phyloP scores from a whole-genome alignment of 2,797 vertebrate species.

The Hylomyscus alleni region DNA sequence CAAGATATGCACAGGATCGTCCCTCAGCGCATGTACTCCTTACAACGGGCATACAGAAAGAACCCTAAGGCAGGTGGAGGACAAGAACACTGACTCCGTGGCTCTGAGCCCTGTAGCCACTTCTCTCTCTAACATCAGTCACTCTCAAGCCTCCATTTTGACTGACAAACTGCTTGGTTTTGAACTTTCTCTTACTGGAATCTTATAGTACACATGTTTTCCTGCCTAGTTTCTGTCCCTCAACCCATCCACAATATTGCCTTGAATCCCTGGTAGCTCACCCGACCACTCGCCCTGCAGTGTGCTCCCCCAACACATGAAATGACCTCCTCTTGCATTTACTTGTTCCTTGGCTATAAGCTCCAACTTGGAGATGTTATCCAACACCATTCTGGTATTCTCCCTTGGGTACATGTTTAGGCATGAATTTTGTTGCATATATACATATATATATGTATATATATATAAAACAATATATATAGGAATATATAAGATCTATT shows the following conservation, averaged over 20 bases:
- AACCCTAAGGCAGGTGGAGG: background rate
- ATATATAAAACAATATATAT: no score
- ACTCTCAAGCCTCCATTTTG: background rate
- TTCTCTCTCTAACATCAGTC: background rate
- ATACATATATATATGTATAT: no score
- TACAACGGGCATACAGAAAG: background rate
- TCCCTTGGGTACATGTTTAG: slow-evolving; percentile 20
- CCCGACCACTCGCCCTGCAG: background rate
- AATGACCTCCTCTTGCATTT: background rate
- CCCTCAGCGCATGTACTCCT: background rate
- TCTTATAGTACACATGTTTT: background rate
- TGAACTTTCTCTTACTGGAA: background rate
- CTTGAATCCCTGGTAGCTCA: fast-evolving
- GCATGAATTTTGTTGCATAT: background rate
- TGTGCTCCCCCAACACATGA: fast-evolving
- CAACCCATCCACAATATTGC: background rate
- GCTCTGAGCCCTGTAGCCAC: background rate
- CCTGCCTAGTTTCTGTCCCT: background rate
- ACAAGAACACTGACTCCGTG: background rate
- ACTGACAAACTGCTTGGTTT: background rate
- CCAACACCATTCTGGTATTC: background rate
- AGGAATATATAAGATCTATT: no score
- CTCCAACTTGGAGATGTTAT: background rate
- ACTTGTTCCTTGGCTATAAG: background rate
- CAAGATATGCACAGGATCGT: background rate